A percentile compares a stretch with the other conserved stretches of the same genome.
These are phyloP conservation scores for Lasioglossum vierecki DNA, from an alignment of 2,888 invertebrate genomes.

Conservation along the genomic window DNA sequence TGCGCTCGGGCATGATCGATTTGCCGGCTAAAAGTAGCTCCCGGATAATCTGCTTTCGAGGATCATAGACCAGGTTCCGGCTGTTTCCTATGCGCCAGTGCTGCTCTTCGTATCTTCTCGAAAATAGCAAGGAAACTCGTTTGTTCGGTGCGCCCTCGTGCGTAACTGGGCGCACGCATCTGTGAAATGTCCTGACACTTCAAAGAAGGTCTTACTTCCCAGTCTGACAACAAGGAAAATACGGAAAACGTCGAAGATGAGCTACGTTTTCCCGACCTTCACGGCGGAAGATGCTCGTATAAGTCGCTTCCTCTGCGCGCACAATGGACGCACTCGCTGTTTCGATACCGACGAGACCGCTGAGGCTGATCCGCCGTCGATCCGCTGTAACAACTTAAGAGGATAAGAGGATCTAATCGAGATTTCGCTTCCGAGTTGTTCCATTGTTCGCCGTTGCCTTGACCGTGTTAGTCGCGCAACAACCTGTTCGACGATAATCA, in stretches of 20 bases:
- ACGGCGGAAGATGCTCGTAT: neutral
- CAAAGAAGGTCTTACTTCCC: constrained; percentile 31
- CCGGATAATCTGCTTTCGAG: constrained; percentile 80
- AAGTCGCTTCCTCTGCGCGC: constrained; percentile 27
- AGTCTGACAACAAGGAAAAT: constrained; percentile 26
- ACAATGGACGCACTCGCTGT: constrained; percentile 31
- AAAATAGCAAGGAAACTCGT: constrained; percentile 38
- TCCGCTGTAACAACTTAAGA: constrained; percentile 67
- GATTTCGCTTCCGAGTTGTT: constrained; percentile 27
- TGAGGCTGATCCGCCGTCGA: constrained; percentile 29
- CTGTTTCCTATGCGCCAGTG: constrained; percentile 55
- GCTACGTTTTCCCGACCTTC: neutral
- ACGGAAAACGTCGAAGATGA: neutral
- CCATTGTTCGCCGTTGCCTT: constrained; percentile 9
- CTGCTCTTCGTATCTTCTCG: neutral
- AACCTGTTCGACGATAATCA: neutral
- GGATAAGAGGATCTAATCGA: constrained; percentile 72
- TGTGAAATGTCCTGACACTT: constrained; percentile 57
- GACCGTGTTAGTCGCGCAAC: constrained; percentile 6
- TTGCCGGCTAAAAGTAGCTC: constrained; percentile 77
- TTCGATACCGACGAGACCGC: constrained; percentile 26
- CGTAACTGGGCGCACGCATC: constrained; percentile 50
- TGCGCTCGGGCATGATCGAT: constrained; percentile 81
- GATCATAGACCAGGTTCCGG: constrained; percentile 74
- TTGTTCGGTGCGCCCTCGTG: constrained; percentile 54